Evolutionary conservation across 2,113 vertebrate species (phyloP).

Genomic region (Cololabis saira): DNA sequence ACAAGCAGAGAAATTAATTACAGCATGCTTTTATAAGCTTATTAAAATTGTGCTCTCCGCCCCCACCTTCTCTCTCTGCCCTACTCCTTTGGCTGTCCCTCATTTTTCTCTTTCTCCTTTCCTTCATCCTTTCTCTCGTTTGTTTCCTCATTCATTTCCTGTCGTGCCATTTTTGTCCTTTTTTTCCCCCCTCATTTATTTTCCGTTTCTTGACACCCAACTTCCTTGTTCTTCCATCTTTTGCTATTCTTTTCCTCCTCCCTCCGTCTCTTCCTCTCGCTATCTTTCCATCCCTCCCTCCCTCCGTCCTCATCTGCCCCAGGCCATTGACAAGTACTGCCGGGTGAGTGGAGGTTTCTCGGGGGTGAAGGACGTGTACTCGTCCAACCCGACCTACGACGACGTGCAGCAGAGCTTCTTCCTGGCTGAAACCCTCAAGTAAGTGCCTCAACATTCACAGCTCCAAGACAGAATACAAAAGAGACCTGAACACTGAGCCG

Average conservation of each 20-base stretch:
- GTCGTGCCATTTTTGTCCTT: rapidly evolving
- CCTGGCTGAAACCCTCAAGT: conserved; percentile 98
- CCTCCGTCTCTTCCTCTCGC: not conserved
- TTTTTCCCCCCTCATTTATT: not conserved
- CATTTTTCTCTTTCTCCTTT: not conserved
- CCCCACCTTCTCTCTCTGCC: conserved; percentile 15
- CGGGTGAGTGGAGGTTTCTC: conserved; percentile 96
- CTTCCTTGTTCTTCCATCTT: not conserved
- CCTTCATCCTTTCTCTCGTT: not conserved
- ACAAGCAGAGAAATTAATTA: conserved; percentile 67
- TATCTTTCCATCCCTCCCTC: not conserved
- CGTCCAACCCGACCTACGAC: conserved; percentile 92
- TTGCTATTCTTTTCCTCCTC: not conserved
- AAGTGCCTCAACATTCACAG: conserved; percentile 58
- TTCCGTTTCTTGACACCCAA: not conserved
- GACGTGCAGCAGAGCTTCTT: conserved; percentile 99
- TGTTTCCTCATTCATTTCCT: not conserved
- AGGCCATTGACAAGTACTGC: conserved; percentile 98
- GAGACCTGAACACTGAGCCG: too few species aligned
- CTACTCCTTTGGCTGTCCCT: conserved; percentile 4
- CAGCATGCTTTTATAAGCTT: conserved; percentile 56
- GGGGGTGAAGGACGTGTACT: conserved; percentile 97
- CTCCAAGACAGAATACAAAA: not conserved
- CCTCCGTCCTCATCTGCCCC: conserved; percentile 14
- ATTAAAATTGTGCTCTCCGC: conserved; percentile 43